These are phyloP conservation scores for Drosophila sturtevanti DNA, from an alignment of 1,140 invertebrate species.

Conservation along the genomic window DNA sequence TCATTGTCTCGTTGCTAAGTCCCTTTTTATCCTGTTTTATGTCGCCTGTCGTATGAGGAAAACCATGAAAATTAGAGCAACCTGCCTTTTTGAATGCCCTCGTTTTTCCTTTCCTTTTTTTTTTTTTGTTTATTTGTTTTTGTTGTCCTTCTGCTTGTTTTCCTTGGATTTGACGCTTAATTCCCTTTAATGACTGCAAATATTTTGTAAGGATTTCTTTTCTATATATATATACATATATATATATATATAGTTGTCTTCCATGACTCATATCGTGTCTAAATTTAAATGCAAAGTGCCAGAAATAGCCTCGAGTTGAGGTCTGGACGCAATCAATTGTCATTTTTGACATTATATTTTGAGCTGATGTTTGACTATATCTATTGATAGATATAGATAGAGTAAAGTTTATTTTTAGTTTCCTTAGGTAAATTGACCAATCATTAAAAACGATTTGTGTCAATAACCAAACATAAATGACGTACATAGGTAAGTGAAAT, in stretches of 20 bases:
- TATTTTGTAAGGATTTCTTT: constrained; percentile 67
- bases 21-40: constrained; percentile 69
- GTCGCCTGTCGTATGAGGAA: constrained; percentile 55
- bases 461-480: neutral
- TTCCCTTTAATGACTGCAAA: constrained; percentile 71
- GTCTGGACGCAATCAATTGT: constrained; percentile 73
- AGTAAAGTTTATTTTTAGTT: constrained; percentile 47
- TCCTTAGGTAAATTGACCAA: neutral
- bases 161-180: constrained; percentile 52
- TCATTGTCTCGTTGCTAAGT: constrained; percentile 34
- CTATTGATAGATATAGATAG: constrained; percentile 57
- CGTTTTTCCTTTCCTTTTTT: constrained; percentile 2
- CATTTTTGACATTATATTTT: constrained; percentile 75
- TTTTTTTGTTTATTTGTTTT: too few species aligned
- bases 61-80: constrained; percentile 60
- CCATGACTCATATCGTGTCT: constrained; percentile 60
- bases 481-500: neutral
- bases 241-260: neutral
- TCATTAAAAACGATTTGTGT: neutral
- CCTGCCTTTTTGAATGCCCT: constrained; percentile 41
- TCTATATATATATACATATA: neutral
- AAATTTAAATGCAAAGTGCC: constrained; percentile 57
- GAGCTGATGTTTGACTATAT: constrained; percentile 33
- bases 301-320: constrained; percentile 51
- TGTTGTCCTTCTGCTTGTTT: constrained; percentile 19